Base-by-base conservation (phyloP, 2,888 invertebrate species). In the Hirtodrosophila confusa region DNA sequence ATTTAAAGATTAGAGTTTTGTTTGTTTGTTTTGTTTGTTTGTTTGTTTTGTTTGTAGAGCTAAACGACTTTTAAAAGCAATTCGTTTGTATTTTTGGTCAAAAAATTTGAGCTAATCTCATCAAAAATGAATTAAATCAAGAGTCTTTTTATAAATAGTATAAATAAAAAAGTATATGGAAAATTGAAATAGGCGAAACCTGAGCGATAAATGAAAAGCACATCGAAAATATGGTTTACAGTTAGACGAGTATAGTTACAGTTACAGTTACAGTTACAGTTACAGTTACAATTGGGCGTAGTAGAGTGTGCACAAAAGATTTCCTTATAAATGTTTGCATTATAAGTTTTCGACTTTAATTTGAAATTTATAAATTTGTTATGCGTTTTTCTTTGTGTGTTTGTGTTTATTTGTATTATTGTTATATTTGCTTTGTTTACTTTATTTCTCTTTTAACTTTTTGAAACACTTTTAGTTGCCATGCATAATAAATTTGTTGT, bases 381-480 rank as follows among this genome's bases (percentile, higher is more conserved):
- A 12, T 27, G 27, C 6, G 0, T 27, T 27, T 17, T 55, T 17
- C 17, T 17, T 17, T 17, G 17, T 17, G 17, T 17, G 9, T 9
- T 8, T 11, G 4, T 55, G 8, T 50, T 24, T 29, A 3, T 48
- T 44, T 27, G 24, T 48, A 17, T 41, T 6, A 10, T n/a, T 39
- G 27, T 60, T 36, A 17, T 9, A 36, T 31, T 43, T 10, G 17
- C 6, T 41, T 50, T 9, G 48, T 39, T 49, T 1, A 23, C 10
- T 17, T 36, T 27, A 11, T 24, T n/a, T 37, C 0, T 31, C 11
- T 37, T 39, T 44, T 33, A 23, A 33, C 17, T 31, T 37, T 47
- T 54, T 72, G 75, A 75, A 72, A 72, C 72, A 65, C 71, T 49
- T 68, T 54, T 17, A 72, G 77, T 71, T 73, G 72, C 72, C 57